These are phyloP conservation scores for Ranitomeya imitator DNA, from an alignment of 2,113 vertebrate species.

Conservation along the genomic window DNA sequence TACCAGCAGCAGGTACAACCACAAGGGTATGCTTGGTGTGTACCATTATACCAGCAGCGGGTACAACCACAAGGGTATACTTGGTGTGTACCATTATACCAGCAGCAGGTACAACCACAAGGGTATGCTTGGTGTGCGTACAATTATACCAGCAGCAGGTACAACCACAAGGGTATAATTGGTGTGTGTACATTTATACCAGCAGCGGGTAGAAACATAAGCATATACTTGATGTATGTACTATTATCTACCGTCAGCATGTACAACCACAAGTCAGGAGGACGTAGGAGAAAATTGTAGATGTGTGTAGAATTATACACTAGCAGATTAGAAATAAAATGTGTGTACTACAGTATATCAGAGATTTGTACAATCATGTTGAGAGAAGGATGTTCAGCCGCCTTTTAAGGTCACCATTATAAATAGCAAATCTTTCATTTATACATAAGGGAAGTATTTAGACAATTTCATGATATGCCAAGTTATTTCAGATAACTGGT, in stretches of 20 bases:
- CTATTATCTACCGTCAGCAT: background rate
- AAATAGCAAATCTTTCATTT: background rate
- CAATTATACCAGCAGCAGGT: no score
- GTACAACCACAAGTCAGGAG: background rate
- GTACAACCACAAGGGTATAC: no score
- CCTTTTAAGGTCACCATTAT: background rate
- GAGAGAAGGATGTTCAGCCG: background rate
- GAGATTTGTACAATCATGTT: background rate
- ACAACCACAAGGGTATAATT: no score
- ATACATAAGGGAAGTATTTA: background rate
- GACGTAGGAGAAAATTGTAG: background rate
- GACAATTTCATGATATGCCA: background rate
- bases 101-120: no score
- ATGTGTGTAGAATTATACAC: background rate
- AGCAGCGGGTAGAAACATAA: background rate
- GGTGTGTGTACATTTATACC: background rate
- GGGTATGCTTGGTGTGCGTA: no score
- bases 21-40: no score
- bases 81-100: no score
- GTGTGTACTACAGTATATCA: background rate
- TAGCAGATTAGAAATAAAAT: background rate
- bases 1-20: no score
- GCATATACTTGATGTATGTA: background rate
- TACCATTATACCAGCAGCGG: no score
- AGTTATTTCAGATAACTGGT: constrained; percentile 23